Base-by-base conservation (phyloP, 2,113 vertebrate genomes). In the Pelecanus crispus region DNA sequence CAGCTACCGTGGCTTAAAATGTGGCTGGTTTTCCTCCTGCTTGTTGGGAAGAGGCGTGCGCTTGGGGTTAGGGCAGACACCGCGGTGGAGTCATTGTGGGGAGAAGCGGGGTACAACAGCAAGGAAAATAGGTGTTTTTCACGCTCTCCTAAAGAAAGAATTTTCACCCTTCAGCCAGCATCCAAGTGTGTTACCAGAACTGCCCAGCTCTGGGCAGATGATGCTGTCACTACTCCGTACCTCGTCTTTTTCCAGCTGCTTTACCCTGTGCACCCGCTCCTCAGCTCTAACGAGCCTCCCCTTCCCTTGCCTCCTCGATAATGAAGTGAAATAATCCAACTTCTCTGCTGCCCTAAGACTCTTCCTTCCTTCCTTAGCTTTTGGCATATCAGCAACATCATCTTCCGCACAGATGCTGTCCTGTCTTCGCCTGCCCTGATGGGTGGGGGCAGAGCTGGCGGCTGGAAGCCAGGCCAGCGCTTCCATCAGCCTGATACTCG, bases 11-110 rank as follows among this genome's bases (percentile, higher is more conserved):
- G 73, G 85, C 80, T 94, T 59, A 56, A 55, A 90, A 24, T 1
- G 67, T 10, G 86, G 65, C 85, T 53, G 72, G 15, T 78, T 94
- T 92, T 89, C 73, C 81, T 94, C 77, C 73, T 1, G 17, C 49
- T 58, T 28, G 49, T 15, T 62, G 92, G 91, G 88, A 92, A 92
- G 77, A n/a, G 7, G 21, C 0, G 6, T 1, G 49, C 2, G 0
- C 53, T 24, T 2, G 72, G 75, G 66, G 63, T 24, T 26, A 58
- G 75, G 77, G 77, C 88, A 67, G 77, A 47, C 29, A 10, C 80
- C 1, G 3, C 6, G 2, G 78, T 2, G 0, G 22, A 42, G 81
- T 49, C 12, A 0, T 1, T 1, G 11, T 17, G 86, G 53, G 80
- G 79, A 67, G 72, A 34, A 82, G n/a, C 2, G 38, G 44, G 65